Evolutionary conservation across 2,113 vertebrate genomes (phyloP).

Genomic region (Scortum barcoo): DNA sequence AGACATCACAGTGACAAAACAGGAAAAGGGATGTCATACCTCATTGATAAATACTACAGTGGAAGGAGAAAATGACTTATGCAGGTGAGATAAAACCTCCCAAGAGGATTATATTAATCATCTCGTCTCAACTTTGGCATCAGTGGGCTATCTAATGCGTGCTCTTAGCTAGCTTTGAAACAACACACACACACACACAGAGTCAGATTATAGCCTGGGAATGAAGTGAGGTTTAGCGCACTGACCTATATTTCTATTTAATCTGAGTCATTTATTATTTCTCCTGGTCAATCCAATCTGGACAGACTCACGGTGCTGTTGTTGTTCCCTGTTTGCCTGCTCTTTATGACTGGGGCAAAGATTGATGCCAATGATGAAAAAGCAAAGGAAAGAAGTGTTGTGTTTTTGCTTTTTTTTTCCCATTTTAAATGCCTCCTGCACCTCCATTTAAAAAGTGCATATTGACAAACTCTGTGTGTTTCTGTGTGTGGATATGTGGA

Average conservation of each 20-base stretch:
- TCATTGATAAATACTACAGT: conserved; percentile 11
- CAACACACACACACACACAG: background rate
- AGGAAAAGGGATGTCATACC: background rate
- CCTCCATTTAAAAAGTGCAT: background rate
- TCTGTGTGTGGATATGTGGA: conserved; percentile 2
- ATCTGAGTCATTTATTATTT: conserved; percentile 68
- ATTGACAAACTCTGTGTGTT: background rate
- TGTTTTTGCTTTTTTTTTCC: background rate
- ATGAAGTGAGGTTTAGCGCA: conserved; percentile 62
- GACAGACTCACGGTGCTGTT: background rate
- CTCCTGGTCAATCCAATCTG: background rate
- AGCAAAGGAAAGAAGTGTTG: background rate
- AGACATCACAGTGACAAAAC: background rate
- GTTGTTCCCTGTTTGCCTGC: background rate
- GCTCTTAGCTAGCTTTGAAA: conserved; percentile 41
- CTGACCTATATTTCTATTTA: conserved; percentile 76
- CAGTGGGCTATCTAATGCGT: conserved; percentile 44
- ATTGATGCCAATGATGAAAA: background rate
- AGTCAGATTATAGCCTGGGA: conserved; percentile 60
- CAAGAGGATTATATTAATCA: conserved; percentile 63
- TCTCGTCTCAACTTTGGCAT: conserved; percentile 59
- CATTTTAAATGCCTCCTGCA: background rate
- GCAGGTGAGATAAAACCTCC: conserved; percentile 63
- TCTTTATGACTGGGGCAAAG: background rate
- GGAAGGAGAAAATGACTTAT: conserved; percentile 1